These are phyloP conservation scores for Pyrgilauda ruficollis DNA, from an alignment of 2,113 vertebrate species.

Conservation along the genomic window DNA sequence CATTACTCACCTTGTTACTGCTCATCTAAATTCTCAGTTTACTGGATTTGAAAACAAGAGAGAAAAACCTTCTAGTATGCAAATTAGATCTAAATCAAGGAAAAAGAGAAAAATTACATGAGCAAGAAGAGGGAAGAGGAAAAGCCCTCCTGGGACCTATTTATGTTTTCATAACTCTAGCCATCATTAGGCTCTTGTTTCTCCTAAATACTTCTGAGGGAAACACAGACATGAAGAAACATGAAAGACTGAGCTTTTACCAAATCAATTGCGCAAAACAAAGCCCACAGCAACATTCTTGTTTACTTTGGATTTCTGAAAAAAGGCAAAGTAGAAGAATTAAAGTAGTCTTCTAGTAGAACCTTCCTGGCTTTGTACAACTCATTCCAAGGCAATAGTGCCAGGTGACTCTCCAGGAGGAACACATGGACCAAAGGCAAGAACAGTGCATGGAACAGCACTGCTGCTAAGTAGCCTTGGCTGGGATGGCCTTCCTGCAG, in stretches of 20 bases:
- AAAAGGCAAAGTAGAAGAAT: background rate
- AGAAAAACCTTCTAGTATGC: background rate
- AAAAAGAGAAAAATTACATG: background rate
- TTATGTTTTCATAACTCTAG: background rate
- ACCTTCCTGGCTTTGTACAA: background rate
- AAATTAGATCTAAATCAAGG: background rate
- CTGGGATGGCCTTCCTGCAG: background rate
- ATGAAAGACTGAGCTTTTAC: background rate
- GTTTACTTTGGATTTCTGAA: background rate
- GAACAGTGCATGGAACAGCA: background rate
- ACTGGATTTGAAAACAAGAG: background rate
- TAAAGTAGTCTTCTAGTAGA: background rate
- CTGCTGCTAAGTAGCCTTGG: rapidly evolving
- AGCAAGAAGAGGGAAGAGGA: background rate
- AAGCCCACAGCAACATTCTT: background rate
- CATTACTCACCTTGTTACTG: background rate
- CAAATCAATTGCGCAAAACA: background rate
- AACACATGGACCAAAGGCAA: background rate
- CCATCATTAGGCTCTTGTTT: background rate
- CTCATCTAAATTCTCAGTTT: background rate
- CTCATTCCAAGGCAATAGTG: background rate
- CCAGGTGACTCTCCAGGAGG: background rate
- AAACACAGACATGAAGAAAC: background rate
- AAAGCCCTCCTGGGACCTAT: background rate
- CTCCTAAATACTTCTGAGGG: background rate